Conservation (phyloP, 2,888 invertebrate genomes). For the Melinaea marsaeus region DNA sequence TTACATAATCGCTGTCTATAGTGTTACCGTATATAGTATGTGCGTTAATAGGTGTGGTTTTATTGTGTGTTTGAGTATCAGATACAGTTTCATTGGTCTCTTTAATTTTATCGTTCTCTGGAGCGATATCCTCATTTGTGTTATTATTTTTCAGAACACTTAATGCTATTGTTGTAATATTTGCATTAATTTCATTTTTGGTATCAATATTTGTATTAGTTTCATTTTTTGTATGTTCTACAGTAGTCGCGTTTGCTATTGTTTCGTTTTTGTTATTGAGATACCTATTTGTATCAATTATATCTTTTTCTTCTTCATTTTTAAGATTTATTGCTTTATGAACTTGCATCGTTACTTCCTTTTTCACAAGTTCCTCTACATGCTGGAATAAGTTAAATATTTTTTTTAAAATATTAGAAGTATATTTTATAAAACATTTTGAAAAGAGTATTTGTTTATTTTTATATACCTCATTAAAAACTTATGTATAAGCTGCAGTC, state of each 20-base stretch:
- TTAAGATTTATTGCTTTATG: not conserved
- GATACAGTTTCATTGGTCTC: no score
- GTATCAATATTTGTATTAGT: not conserved
- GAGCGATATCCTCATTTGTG: no score
- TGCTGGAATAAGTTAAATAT: constrained; percentile 13
- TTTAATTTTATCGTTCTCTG: no score
- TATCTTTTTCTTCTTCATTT: not conserved
- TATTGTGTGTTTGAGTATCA: no score
- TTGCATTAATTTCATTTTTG: not conserved
- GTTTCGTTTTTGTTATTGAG: no score
- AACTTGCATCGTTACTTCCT: constrained; percentile 25
- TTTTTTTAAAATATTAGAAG: not conserved
- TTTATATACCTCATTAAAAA: no score
- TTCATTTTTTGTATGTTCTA: not conserved
- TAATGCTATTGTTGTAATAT: not conserved
- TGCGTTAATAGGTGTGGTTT: no score
- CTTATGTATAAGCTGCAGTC: constrained; percentile 1
- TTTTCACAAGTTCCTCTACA: constrained; percentile 22
- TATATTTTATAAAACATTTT: not conserved
- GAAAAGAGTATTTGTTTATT: not conserved
- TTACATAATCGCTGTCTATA: constrained; percentile 49
- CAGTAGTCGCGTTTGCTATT: not conserved
- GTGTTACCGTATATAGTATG: constrained; percentile 43
- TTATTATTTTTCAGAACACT: no score
- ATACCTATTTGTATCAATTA: not conserved